Evolutionary conservation across 2,888 invertebrate species (phyloP).

Genomic region (Lamellibrachia satsuma): DNA sequence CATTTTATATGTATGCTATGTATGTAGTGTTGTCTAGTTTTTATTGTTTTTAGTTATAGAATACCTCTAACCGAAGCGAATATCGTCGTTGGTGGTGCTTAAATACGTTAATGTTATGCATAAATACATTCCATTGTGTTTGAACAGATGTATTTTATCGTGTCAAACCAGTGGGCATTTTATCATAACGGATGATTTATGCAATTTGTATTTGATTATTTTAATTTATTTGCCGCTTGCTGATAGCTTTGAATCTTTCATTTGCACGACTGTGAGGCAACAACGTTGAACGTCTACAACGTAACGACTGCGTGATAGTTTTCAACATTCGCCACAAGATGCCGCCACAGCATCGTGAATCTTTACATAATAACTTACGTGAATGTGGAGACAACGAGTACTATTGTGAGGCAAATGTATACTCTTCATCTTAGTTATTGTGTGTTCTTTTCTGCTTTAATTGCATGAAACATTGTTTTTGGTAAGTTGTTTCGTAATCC

Average conservation of each 20-base stretch:
- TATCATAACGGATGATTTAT: background rate
- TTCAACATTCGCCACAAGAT: background rate
- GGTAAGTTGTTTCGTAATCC: too few species aligned
- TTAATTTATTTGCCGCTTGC: background rate
- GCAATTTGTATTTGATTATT: background rate
- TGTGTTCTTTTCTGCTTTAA: too few species aligned
- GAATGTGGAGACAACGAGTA: too few species aligned
- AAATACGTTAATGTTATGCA: background rate
- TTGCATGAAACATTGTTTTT: too few species aligned
- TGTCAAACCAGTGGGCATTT: background rate
- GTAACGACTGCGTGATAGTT: background rate
- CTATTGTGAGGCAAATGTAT: too few species aligned
- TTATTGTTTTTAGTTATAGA: background rate
- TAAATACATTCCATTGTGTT: background rate
- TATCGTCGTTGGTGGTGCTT: background rate
- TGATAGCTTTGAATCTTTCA: background rate
- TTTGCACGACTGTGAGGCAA: background rate
- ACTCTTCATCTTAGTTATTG: too few species aligned
- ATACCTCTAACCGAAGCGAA: background rate
- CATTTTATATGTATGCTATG: background rate
- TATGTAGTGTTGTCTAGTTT: background rate
- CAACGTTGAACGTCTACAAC: too few species aligned
- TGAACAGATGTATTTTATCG: background rate
- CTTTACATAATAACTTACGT: too few species aligned
- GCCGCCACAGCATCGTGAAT: too few species aligned